Conservation (phyloP, 2,888 invertebrate species). For the Idaea aversata region DNA sequence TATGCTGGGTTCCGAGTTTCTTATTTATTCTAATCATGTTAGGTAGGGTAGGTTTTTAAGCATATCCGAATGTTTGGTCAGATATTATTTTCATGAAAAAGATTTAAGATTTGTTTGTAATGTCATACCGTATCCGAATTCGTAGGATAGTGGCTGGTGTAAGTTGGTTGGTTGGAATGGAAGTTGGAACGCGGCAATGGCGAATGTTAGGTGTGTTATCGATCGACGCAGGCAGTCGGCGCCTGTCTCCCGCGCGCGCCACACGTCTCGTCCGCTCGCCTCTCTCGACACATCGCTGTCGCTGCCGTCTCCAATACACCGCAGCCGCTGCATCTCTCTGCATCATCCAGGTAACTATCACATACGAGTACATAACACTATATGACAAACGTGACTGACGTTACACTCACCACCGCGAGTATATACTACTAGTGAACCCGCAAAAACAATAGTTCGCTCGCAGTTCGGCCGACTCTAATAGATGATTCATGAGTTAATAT, state of each 20-base stretch:
- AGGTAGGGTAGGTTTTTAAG: background rate
- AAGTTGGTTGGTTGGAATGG: constrained; percentile 51
- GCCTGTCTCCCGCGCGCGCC: constrained; percentile 60
- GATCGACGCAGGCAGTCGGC: constrained; percentile 74
- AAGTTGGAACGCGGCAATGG: constrained; percentile 66
- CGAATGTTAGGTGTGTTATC: constrained; percentile 47
- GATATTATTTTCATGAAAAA: background rate
- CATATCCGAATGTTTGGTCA: background rate
- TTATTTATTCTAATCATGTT: background rate
- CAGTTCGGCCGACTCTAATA: constrained; percentile 22
- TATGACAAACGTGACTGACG: background rate
- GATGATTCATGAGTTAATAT: constrained; percentile 22
- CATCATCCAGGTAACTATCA: constrained; percentile 1
- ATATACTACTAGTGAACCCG: background rate
- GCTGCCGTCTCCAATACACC: constrained; percentile 17
- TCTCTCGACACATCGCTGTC: constrained; percentile 35
- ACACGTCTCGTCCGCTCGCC: constrained; percentile 43
- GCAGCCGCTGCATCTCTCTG: constrained; percentile 4
- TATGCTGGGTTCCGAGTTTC: background rate
- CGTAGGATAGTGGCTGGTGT: constrained; percentile 31
- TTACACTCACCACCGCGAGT: background rate
- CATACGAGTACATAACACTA: background rate
- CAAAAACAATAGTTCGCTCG: constrained; percentile 23
- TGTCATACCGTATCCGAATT: constrained; percentile 16
- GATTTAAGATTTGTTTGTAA: background rate